Percentiles rank a stretch among this genome's conserved stretches.
Conservation (phyloP, 2,888 invertebrate genomes). For the Creontiades dilutus region DNA sequence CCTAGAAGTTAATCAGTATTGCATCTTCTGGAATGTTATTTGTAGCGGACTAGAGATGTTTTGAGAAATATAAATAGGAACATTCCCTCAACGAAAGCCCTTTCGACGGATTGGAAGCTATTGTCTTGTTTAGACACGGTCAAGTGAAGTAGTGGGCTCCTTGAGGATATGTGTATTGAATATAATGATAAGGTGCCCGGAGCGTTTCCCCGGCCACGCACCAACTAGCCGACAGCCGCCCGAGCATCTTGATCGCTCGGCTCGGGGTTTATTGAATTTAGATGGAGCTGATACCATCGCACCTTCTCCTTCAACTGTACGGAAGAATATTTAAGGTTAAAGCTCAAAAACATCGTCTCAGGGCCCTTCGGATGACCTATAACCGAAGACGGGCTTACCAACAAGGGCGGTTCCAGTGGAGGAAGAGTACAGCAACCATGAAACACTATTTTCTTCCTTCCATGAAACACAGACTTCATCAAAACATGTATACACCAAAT, state of each 20-base stretch:
- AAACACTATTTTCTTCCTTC: too few relatives aligned
- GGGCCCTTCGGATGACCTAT: too few relatives aligned
- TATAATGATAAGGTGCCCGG: constrained; percentile 12
- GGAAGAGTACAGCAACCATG: too few relatives aligned
- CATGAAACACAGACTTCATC: too few relatives aligned
- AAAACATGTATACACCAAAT: too few relatives aligned
- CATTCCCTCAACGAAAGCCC: too few relatives aligned
- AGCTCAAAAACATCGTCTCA: background rate
- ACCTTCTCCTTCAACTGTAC: background rate
- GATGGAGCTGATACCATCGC: constrained; percentile 30
- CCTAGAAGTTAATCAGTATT: too few relatives aligned
- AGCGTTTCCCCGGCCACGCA: constrained; percentile 14
- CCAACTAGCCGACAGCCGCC: constrained; percentile 8
- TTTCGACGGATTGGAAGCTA: background rate
- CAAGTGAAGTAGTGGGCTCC: constrained; percentile 34
- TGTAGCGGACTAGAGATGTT: too few relatives aligned
- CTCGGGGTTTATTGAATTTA: constrained; percentile 29
- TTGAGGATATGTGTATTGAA: constrained; percentile 36
- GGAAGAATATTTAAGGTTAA: background rate
- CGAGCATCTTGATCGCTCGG: constrained; percentile 34
- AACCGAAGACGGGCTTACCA: too few relatives aligned
- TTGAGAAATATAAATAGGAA: too few relatives aligned
- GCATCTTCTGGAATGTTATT: too few relatives aligned
- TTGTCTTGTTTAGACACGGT: background rate
- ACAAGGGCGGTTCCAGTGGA: too few relatives aligned